These are phyloP conservation scores for Cenopis cana DNA, from an alignment of 2,888 invertebrate species.

Conservation along the genomic window DNA sequence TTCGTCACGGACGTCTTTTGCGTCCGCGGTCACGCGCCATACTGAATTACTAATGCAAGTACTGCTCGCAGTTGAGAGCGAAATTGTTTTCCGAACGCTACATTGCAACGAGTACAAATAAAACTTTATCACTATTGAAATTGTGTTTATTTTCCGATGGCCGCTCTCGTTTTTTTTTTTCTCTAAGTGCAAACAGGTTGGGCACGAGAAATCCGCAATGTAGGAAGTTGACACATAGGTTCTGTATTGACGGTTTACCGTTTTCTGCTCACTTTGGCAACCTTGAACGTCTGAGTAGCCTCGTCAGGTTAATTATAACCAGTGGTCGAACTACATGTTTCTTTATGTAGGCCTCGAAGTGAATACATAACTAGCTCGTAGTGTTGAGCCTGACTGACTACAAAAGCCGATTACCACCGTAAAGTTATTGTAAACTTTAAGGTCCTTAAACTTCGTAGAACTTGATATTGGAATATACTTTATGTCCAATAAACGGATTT, in stretches of 20 bases:
- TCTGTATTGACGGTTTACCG: slow-evolving; percentile 63
- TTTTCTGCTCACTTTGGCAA: slow-evolving; percentile 50
- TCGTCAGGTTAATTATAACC: slow-evolving; percentile 39
- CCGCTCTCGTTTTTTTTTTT: slow-evolving; percentile 58
- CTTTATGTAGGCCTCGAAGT: slow-evolving; percentile 32
- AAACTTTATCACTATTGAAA: slow-evolving; percentile 55
- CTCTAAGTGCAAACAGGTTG: slow-evolving; percentile 67
- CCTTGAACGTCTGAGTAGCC: slow-evolving; percentile 31
- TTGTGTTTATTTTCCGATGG: slow-evolving; percentile 60
- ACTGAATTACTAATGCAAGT: slow-evolving; percentile 73
- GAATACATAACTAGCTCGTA: slow-evolving; percentile 13
- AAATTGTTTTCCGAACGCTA: slow-evolving; percentile 73
- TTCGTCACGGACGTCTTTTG: slow-evolving; percentile 59
- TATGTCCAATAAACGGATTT: neutral
- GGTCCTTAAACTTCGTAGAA: neutral
- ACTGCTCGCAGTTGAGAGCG: slow-evolving; percentile 72
- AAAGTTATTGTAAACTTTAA: neutral
- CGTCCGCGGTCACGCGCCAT: slow-evolving; percentile 73
- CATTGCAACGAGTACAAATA: slow-evolving; percentile 54
- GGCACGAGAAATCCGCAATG: slow-evolving; percentile 72
- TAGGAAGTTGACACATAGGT: slow-evolving; percentile 66
- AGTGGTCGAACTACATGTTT: slow-evolving; percentile 29
- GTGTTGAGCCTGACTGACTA: neutral
- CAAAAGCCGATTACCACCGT: neutral
- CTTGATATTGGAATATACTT: neutral